Evolutionary conservation across 1,140 invertebrate genomes (phyloP).

Genomic region (Micrasema longulum): DNA sequence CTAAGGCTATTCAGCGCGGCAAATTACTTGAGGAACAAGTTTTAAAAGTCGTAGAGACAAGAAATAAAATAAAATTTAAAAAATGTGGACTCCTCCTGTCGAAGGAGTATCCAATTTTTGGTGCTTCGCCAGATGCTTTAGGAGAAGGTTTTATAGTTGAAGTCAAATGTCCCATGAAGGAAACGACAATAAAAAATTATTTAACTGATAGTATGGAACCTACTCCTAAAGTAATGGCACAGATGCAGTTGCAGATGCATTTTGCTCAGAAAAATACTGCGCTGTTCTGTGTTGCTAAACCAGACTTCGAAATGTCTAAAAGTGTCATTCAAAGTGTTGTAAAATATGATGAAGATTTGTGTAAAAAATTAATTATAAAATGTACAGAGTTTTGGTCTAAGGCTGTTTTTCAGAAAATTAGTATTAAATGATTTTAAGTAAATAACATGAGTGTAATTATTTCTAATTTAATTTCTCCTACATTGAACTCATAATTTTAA

Average conservation of each 20-base stretch:
- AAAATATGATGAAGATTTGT: neutral
- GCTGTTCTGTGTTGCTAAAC: neutral
- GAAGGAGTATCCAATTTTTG: slow-evolving; percentile 52
- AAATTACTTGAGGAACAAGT: slow-evolving; percentile 57
- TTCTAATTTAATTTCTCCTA: too few relatives aligned
- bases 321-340: neutral
- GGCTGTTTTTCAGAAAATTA: neutral
- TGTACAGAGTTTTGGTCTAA: neutral
- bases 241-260: slow-evolving; percentile 58
- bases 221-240: slow-evolving; percentile 52
- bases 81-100: slow-evolving; percentile 52
- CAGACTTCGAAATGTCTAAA: slow-evolving; percentile 30
- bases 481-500: too few relatives aligned
- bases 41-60: slow-evolving; percentile 44
- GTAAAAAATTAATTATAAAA: neutral
- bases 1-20: neutral
- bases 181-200: slow-evolving; percentile 52
- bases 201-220: slow-evolving; percentile 47
- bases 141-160: slow-evolving; percentile 55
- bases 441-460: too few relatives aligned
- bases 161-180: slow-evolving; percentile 58
- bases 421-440: too few relatives aligned
- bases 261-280: slow-evolving; percentile 43
- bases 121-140: slow-evolving; percentile 59
- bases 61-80: slow-evolving; percentile 33